A percentile compares a stretch with the other conserved stretches of the same genome.
Conservation (phyloP, 2,797 vertebrate genomes). For the Morelia viridis region DNA sequence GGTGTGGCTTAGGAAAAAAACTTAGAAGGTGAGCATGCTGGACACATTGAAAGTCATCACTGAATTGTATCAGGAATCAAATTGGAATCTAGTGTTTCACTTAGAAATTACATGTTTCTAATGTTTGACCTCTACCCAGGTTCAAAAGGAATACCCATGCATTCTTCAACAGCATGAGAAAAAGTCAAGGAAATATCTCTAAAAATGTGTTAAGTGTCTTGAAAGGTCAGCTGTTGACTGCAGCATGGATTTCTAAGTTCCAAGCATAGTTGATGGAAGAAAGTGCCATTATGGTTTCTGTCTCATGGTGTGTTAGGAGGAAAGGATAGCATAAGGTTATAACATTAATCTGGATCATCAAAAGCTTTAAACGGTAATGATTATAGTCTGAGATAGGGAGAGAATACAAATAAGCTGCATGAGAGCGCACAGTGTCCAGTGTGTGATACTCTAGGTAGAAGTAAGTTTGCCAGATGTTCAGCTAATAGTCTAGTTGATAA, state of each 20-base stretch:
- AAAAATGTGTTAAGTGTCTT: background rate
- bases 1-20: background rate
- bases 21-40: background rate
- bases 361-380: background rate
- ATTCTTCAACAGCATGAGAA: background rate
- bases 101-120: background rate
- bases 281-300: background rate
- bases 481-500: slow-evolving; percentile 15
- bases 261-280: background rate
- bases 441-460: background rate
- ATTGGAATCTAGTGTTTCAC: background rate
- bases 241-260: background rate
- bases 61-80: background rate
- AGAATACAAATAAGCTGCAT: background rate
- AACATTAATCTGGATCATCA: background rate
- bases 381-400: background rate
- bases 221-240: slow-evolving; percentile 17
- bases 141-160: background rate
- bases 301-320: background rate
- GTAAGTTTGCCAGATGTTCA: background rate
- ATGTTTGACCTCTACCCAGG: background rate
- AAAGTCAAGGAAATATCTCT: background rate
- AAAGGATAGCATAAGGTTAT: background rate
- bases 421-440: background rate
- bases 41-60: background rate